Conservation (phyloP, 2,888 invertebrate species). For the Dryadula phaetusa region DNA sequence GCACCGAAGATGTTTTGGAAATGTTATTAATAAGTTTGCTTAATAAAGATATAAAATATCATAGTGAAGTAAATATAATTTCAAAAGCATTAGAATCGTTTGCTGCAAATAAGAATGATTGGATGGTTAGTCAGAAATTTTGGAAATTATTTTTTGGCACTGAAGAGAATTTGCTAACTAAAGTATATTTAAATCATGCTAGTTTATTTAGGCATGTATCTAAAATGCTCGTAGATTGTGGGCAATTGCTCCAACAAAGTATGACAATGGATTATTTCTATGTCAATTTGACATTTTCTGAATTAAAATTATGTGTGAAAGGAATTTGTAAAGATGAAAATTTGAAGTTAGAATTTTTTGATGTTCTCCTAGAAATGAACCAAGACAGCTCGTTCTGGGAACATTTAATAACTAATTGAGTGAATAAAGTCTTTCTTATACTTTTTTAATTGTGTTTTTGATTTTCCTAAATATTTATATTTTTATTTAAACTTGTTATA, state of each 20-base stretch:
- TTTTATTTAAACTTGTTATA: no score
- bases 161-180: constrained; percentile 57
- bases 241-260: constrained; percentile 65
- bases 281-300: constrained; percentile 78
- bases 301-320: constrained; percentile 72
- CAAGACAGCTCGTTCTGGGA: constrained; percentile 72
- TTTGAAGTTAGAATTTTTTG: constrained; percentile 70
- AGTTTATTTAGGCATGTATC: constrained; percentile 61
- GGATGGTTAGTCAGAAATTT: constrained; percentile 55
- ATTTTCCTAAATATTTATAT: no score
- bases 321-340: constrained; percentile 66
- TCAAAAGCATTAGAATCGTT: constrained; percentile 53
- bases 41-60: constrained; percentile 50
- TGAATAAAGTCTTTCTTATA: constrained; percentile 1
- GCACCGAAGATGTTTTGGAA: constrained; percentile 58
- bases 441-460: constrained; percentile 4
- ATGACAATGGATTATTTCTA: constrained; percentile 73
- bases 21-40: constrained; percentile 63
- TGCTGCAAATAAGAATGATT: constrained; percentile 55
- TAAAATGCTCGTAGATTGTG: constrained; percentile 70
- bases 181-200: constrained; percentile 63
- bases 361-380: constrained; percentile 73
- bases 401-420: constrained; percentile 54
- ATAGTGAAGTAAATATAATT: constrained; percentile 52
- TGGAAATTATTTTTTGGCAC: constrained; percentile 66